These are phyloP conservation scores for Agapetus fuscipes DNA, from an alignment of 2,888 invertebrate genomes.

Conservation along the genomic window DNA sequence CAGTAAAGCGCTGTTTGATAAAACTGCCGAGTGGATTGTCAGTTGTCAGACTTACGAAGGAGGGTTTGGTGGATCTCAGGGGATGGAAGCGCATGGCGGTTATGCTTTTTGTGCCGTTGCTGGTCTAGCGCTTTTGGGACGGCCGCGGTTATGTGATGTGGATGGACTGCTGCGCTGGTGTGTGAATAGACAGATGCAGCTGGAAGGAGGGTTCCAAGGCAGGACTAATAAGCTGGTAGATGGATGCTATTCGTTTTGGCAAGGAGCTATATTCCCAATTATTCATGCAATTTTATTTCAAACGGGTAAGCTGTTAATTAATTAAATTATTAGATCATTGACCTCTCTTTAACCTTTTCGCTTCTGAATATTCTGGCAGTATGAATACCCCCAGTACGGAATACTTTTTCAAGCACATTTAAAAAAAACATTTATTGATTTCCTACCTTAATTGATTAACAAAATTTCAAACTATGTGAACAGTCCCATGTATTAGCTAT, in stretches of 20 bases:
- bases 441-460: no score
- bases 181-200: slow-evolving; percentile 81
- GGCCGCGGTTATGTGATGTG: slow-evolving; percentile 63
- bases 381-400: no score
- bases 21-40: slow-evolving; percentile 86
- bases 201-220: slow-evolving; percentile 96
- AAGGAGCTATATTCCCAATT: slow-evolving; percentile 85
- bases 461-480: no score
- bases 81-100: slow-evolving; percentile 98
- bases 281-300: slow-evolving; percentile 63
- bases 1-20: slow-evolving; percentile 67
- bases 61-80: slow-evolving; percentile 90
- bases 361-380: no score
- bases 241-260: slow-evolving; percentile 99
- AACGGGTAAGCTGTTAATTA: slow-evolving; percentile 27
- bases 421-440: no score
- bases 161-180: slow-evolving; percentile 78
- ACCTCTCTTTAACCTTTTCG: no score
- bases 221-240: slow-evolving; percentile 97
- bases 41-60: slow-evolving; percentile 98
- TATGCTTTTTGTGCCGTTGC: slow-evolving; percentile 97
- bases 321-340: neutral
- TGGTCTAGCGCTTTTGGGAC: slow-evolving; percentile 71
- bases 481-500: no score
- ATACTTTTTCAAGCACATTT: no score